Percentiles rank a stretch among this genome's conserved stretches.
Conservation (phyloP, 2,797 vertebrate species). For the Neosalanx taihuensis region DNA sequence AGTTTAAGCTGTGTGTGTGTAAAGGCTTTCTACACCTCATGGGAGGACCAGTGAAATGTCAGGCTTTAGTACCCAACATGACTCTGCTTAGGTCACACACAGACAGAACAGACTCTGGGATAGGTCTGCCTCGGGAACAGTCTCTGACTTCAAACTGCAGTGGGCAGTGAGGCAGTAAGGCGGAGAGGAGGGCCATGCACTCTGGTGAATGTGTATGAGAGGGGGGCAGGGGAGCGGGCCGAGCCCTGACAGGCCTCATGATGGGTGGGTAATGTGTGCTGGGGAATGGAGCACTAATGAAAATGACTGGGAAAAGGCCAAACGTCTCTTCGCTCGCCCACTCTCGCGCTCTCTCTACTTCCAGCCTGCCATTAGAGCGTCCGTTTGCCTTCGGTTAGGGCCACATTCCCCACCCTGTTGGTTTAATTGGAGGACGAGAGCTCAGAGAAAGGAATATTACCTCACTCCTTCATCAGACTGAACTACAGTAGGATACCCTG, state of each 20-base stretch:
- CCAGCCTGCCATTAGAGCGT: neutral
- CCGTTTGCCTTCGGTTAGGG: neutral
- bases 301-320: constrained; percentile 1
- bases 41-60: neutral
- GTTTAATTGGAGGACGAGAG: neutral
- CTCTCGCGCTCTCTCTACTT: neutral
- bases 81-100: neutral
- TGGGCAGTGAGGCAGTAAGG: neutral
- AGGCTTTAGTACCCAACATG: neutral
- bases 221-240: neutral
- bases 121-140: neutral
- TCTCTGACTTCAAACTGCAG: neutral
- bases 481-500: neutral
- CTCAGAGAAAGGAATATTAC: neutral
- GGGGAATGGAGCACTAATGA: neutral
- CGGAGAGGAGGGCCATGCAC: neutral
- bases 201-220: neutral
- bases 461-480: neutral
- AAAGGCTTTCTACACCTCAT: neutral
- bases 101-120: neutral
- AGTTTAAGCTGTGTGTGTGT: neutral
- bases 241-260: neutral
- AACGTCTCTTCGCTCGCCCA: neutral
- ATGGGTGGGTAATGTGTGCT: neutral
- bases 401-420: neutral